Base-by-base conservation (phyloP, 2,113 vertebrate species). In the Proteles cristata region DNA sequence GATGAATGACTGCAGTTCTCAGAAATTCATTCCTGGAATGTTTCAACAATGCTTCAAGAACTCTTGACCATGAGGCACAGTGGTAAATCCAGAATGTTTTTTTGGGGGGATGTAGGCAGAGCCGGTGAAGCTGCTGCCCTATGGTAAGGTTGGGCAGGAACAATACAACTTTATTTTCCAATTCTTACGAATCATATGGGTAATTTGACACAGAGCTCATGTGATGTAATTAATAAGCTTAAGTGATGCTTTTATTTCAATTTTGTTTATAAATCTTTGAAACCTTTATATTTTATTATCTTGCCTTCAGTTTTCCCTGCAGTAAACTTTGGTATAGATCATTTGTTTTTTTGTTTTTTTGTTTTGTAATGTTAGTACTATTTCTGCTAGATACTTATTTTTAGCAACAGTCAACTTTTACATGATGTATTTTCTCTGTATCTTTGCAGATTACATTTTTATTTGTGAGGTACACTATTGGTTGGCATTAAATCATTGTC, bases 401-500 rank as follows among this genome's bases (percentile, higher is more conserved):
- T 93, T 39, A 55, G 7, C 31, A 35, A 45, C 9, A 50, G 63
- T 86, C 55, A 58, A 11, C 25, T 93, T 77, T 74, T 28, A 80
- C 8, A 43, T 88, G 58, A 35, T 17, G 15, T 93, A 16, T 93
- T 94, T 69, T 90, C 9, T 96, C 45, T 55, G 12, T 5, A 39
- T 80, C 39, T 93, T 73, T 93, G 12, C 55, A 80, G 26, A 23
- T 76, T 68, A 26, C 3, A 45, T 94, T 96, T 79, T 79, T 14
- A 77, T 73, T 82, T 94, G 73, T 95, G 48, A 88, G 31, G 8
- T 80, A 25, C 81, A 50, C 65, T 86, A 89, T 93, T 83, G 31
- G 31, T 93, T 88, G 50, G 0, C 12, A 48, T 95, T 61, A 93
- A 82, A 86, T 90, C 6, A 81, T 81, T 82, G 48, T 66, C 50